These are phyloP conservation scores for Chalcosyrphus nemorum DNA, from an alignment of 2,888 invertebrate genomes.

Conservation along the genomic window DNA sequence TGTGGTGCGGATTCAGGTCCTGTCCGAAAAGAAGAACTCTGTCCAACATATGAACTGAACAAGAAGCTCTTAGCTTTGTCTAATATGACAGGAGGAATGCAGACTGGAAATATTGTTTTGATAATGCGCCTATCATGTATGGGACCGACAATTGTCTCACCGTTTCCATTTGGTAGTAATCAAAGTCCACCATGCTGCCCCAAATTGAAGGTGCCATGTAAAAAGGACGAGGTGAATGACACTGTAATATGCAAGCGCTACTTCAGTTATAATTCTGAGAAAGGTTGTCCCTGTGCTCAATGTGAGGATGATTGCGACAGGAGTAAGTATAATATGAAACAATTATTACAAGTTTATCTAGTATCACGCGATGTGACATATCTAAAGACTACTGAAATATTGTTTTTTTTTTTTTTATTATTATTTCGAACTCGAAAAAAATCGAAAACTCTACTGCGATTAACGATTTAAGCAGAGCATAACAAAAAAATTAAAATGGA, in stretches of 20 bases:
- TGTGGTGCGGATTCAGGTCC: conserved; percentile 75
- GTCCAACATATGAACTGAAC: conserved; percentile 78
- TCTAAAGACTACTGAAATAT: too few relatives aligned
- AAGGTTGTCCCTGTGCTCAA: conserved; percentile 76
- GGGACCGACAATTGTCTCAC: conserved; percentile 79
- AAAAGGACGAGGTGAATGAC: conserved; percentile 50
- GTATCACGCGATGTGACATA: too few relatives aligned
- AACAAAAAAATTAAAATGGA: too few relatives aligned
- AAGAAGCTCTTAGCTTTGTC: conserved; percentile 79
- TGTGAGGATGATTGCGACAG: conserved; percentile 80
- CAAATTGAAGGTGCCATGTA: conserved; percentile 58
- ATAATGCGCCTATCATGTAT: conserved; percentile 80
- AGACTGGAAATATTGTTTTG: conserved; percentile 80
- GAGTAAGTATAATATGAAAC: conserved; percentile 76
- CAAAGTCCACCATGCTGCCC: background rate
- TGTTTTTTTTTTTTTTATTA: too few relatives aligned
- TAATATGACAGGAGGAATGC: conserved; percentile 77
- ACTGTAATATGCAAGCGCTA: conserved; percentile 76
- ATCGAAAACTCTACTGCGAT: too few relatives aligned
- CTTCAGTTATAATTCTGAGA: conserved; percentile 78
- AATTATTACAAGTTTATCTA: too few relatives aligned
- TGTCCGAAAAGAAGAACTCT: conserved; percentile 77
- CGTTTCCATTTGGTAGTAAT: conserved; percentile 76
- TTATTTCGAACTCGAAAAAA: too few relatives aligned
- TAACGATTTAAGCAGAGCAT: too few relatives aligned